These are phyloP conservation scores for Lochmaea crataegi DNA, from an alignment of 2,888 invertebrate species.

Conservation along the genomic window DNA sequence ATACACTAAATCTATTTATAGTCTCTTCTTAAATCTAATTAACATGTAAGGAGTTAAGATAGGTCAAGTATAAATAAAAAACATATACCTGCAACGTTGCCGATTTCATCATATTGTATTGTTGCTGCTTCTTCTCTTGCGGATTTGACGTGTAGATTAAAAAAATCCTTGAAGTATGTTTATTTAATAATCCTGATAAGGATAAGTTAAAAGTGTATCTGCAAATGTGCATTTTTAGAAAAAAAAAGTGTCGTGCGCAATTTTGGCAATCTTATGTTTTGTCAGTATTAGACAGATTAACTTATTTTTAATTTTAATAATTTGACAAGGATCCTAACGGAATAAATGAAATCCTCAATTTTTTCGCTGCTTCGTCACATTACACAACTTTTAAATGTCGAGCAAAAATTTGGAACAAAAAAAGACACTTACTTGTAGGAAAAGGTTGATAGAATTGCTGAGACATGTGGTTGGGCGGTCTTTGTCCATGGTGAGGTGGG, in stretches of 20 bases:
- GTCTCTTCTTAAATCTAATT: constrained; percentile 1
- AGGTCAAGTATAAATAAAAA: constrained; percentile 23
- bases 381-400: background rate
- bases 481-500: constrained; percentile 51
- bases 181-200: constrained; percentile 22
- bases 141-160: constrained; percentile 14
- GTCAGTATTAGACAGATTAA: constrained; percentile 21
- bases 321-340: background rate
- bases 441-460: constrained; percentile 59
- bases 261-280: constrained; percentile 23
- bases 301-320: constrained; percentile 10
- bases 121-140: constrained; percentile 22
- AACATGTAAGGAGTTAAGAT: constrained; percentile 16
- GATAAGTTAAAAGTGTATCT: constrained; percentile 30
- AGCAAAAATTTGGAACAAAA: background rate
- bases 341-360: no score
- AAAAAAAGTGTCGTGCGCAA: constrained; percentile 31
- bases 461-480: constrained; percentile 54
- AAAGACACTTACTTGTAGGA: constrained; percentile 55
- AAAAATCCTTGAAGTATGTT: constrained; percentile 25
- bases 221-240: constrained; percentile 25
- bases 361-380: no score
- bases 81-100: constrained; percentile 19
- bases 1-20: background rate
- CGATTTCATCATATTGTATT: constrained; percentile 1